Percentiles rank a stretch among this genome's conserved stretches.
These are phyloP conservation scores for Caranx melampygus DNA, from an alignment of 2,113 vertebrate species.

Conservation along the genomic window DNA sequence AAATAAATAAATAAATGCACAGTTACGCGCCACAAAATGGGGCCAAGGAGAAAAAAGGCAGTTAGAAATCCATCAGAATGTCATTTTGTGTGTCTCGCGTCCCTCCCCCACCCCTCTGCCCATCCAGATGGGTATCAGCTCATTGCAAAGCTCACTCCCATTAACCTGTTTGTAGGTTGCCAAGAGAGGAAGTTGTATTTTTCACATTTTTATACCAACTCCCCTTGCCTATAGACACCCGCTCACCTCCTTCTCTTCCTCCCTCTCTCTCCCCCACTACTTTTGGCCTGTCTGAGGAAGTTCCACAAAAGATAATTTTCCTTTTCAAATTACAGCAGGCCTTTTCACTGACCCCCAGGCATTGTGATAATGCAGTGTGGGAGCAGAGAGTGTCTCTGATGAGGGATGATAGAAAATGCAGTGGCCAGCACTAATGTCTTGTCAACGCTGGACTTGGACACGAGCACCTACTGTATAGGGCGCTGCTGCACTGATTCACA, in stretches of 20 bases:
- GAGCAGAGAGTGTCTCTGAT: slow-evolving; percentile 77
- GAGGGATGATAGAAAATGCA: slow-evolving; percentile 67
- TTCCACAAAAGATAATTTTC: slow-evolving; percentile 85
- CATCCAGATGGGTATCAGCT: slow-evolving; percentile 70
- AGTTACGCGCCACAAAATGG: slow-evolving; percentile 61
- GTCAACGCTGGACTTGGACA: slow-evolving; percentile 70
- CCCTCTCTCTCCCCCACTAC: slow-evolving; percentile 25
- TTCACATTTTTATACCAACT: slow-evolving; percentile 56
- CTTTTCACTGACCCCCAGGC: slow-evolving; percentile 77
- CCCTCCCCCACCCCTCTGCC: slow-evolving; percentile 52
- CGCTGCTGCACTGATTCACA: slow-evolving; percentile 29
- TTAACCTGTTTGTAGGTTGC: slow-evolving; percentile 74
- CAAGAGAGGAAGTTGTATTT: slow-evolving; percentile 53
- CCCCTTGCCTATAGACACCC: slow-evolving; percentile 34
- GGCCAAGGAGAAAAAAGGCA: slow-evolving; percentile 78
- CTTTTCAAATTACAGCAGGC: slow-evolving; percentile 82
- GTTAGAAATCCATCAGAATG: slow-evolving; percentile 82
- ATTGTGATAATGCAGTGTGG: slow-evolving; percentile 79
- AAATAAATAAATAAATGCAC: slow-evolving; percentile 58
- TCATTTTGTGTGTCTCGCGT: slow-evolving; percentile 64
- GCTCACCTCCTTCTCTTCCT: slow-evolving; percentile 1
- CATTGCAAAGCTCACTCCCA: slow-evolving; percentile 64
- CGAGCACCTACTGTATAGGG: slow-evolving; percentile 22
- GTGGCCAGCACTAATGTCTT: slow-evolving; percentile 65
- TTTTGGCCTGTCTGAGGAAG: slow-evolving; percentile 74